Evolutionary conservation across 2,888 invertebrate genomes (phyloP), one percentile per base, ranked within the genome.

Genomic region (Ligdia adustata): DNA sequence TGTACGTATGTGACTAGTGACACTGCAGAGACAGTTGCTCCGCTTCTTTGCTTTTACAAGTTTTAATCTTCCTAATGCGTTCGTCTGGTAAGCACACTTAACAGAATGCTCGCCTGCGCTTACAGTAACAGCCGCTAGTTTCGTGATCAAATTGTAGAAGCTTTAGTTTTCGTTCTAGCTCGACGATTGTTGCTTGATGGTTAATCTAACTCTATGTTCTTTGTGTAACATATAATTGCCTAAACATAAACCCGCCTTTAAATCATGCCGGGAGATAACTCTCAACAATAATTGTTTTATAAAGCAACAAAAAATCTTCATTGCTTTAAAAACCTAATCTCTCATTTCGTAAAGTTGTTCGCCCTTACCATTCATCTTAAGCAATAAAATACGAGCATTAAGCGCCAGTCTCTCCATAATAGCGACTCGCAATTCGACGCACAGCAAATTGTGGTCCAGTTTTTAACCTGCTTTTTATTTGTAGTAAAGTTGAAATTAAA

Each of bases 61-160:
- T 87, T 88, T 87, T 84, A 89, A 89, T 89, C 87, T 86, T 72
- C 76, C 87, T 88, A 89, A 89, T 89, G 89, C 77, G 71, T 79
- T 62, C 77, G 75, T 72, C 72, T 79, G 72, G 69, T 74, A 64
- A 69, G 66, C 62, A 69, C 73, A 74, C 77, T 81, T 78, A 65
- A 75, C 73, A 75, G 63, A 85, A 82, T 74, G 72, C 67, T 75
- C 63, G 70, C 66, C 56, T 63, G 59, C 67, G 69, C 64, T 78
- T 72, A 68, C 69, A 64, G 67, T 65, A 68, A 67, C 71, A 62
- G 66, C 61, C 60, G 65, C 68, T 67, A 62, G 51, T 52, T 54
- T 55, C 55, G 54, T 60, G 60, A 52, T 57, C 28, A 55, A 52
- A 53, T 53, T 55, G 55, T 55, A 48, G 31, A 13, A 38, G 35